A percentile compares a stretch with the other conserved stretches of the same genome.
phyloP scores from a whole-genome alignment of 2,888 invertebrate genomes.

The Lasioglossum vierecki region DNA sequence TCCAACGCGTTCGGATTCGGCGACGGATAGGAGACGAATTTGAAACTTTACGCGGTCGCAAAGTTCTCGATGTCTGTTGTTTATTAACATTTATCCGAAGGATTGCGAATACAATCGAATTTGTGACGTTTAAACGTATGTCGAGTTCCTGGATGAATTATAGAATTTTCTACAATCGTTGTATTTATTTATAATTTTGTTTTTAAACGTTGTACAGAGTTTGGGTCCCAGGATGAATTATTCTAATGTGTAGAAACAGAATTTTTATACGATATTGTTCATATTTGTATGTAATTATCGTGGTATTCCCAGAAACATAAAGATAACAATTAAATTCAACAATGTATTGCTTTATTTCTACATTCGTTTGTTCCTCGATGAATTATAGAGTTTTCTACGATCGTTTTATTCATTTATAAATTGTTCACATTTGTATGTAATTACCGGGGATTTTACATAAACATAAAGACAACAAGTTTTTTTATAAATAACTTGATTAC shows the following conservation, averaged over 20 bases:
- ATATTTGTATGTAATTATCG: background rate
- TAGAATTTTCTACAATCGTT: background rate
- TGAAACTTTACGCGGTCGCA: background rate
- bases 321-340: slow-evolving; percentile 35
- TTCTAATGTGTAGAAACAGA: background rate
- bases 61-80: slow-evolving; percentile 3
- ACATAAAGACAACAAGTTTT: background rate
- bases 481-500: background rate
- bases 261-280: background rate
- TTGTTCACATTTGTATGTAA: no score
- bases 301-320: background rate
- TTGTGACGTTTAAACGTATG: background rate
- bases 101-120: no score
- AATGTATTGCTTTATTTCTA: slow-evolving; percentile 29
- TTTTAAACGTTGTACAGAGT: background rate
- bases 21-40: background rate
- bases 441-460: no score
- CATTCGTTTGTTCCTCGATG: background rate
- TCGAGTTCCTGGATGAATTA: background rate
- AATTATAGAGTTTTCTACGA: background rate
- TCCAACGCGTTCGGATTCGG: slow-evolving; percentile 9
- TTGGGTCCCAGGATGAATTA: background rate
- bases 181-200: background rate
- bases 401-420: background rate
- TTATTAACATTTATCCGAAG: slow-evolving; percentile 6